Conservation (phyloP, 2,797 vertebrate species). For the Falco biarmicus region DNA sequence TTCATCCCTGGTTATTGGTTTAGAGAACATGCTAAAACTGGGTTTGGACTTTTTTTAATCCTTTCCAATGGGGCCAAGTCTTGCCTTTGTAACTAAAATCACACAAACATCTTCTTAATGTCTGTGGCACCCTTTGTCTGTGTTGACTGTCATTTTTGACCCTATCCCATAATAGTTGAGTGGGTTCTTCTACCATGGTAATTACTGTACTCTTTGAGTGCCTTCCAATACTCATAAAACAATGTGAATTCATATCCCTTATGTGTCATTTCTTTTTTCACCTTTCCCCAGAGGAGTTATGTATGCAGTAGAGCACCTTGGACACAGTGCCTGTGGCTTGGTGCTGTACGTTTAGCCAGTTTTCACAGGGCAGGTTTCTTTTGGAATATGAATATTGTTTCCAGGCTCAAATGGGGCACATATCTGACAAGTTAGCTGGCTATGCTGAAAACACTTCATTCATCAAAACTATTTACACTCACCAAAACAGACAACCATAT, state of each 20-base stretch:
- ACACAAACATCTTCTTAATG: background rate
- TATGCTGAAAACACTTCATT: background rate
- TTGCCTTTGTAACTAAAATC: background rate
- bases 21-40: background rate
- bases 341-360: background rate
- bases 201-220: background rate
- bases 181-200: background rate
- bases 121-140: background rate
- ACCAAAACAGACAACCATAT: background rate
- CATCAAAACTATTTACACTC: background rate
- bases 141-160: background rate
- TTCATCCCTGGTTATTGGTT: conserved; percentile 11
- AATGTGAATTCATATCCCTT: conserved; percentile 22
- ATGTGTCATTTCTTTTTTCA: background rate
- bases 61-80: background rate
- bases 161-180: background rate
- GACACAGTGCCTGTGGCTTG: background rate
- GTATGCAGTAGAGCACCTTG: background rate
- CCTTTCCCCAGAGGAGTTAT: background rate
- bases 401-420: background rate
- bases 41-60: background rate
- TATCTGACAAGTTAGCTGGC: background rate
- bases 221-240: background rate
- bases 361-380: background rate
- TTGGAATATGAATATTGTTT: background rate